Percentiles rank a stretch among this genome's conserved stretches.
These are phyloP conservation scores for Mesaphorura yosii DNA, from an alignment of 1,140 invertebrate genomes.

Conservation along the genomic window DNA sequence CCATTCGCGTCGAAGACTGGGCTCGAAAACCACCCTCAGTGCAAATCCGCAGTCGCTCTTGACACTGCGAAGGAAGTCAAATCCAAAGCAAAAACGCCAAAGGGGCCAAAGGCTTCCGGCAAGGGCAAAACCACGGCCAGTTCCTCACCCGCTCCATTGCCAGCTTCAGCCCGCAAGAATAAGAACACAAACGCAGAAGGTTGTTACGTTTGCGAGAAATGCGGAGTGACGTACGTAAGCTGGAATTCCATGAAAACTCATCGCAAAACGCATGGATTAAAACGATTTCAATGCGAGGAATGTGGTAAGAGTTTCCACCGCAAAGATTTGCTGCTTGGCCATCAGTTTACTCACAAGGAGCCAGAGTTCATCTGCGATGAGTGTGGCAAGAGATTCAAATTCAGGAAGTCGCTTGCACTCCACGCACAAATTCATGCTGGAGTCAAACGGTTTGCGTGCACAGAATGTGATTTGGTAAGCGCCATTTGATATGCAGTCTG, in stretches of 20 bases:
- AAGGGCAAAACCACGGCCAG: too few relatives aligned
- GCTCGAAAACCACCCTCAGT: not conserved
- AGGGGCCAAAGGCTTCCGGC: too few relatives aligned
- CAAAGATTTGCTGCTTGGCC: conserved; percentile 38
- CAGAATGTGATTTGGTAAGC: conserved; percentile 39
- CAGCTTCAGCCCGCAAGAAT: not conserved
- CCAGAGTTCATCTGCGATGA: conserved; percentile 29
- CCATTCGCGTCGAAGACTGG: conserved; percentile 14
- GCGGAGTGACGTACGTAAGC: conserved; percentile 33
- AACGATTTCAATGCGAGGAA: conserved; percentile 37
- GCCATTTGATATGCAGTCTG: not conserved
- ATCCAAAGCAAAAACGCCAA: too few relatives aligned
- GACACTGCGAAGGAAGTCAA: too few relatives aligned
- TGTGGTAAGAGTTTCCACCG: conserved; percentile 42
- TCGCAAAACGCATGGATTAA: conserved; percentile 33
- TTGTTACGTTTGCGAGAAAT: conserved; percentile 32
- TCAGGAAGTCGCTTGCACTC: conserved; percentile 40
- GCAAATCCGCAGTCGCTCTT: not conserved
- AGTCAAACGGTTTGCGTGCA: conserved; percentile 38
- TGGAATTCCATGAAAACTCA: conserved; percentile 33
- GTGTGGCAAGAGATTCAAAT: conserved; percentile 32
- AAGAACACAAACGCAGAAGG: not conserved
- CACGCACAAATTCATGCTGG: conserved; percentile 33
- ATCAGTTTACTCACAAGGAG: conserved; percentile 38
- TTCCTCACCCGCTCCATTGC: too few relatives aligned